Evolutionary conservation across 2,888 invertebrate species (phyloP), one percentile per base, ranked within the genome.

Genomic region (Microctonus aethiopoides): DNA sequence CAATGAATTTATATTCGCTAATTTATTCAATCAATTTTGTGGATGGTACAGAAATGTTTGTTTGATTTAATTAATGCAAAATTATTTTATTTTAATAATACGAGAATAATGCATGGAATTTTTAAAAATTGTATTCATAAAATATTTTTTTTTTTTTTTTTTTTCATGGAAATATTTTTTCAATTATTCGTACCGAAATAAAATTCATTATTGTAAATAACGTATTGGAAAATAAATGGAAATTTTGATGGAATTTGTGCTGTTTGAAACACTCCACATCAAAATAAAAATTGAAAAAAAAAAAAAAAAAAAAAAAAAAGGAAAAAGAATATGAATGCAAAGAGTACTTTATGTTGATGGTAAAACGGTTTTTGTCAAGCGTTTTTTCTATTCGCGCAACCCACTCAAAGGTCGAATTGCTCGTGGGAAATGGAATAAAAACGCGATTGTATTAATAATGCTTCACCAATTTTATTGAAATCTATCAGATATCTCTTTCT

Each of bases 401-500:
- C 16, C 39, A 65, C 61, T 29, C 70, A 60, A 65, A 70, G 65
- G 60, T 39, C 62, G 60, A 59, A 65, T 36, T 65, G 54, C 70
- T 66, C 52, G n/a, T 60, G 60, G 70, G 24, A 66, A 29, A 57
- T 65, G 36, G 59, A 46, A 46, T 65, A 56, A 65, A 68, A 65
- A 70, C 20, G 57, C 51, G 59, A 59, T 69, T 59, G 16, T 59
- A 65, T 69, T 69, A 69, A 69, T 69, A 64, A 65, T 64, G 69
- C 65, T 59, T 52, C 3, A 56, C 34, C 59, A 46, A 59, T 60
- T 69, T 69, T 34, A 69, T 69, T 65, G 29, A 52, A 24, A 65
- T 69, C 52, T 36, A 59, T 65, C 65, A 36, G 51, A 66, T 60
- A 65, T 52, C n/a, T n/a, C 26, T 51, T 63, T 26, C 60, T 20